Conservation (phyloP, 1,140 invertebrate species). For the Lordiphosa clarofinis region DNA sequence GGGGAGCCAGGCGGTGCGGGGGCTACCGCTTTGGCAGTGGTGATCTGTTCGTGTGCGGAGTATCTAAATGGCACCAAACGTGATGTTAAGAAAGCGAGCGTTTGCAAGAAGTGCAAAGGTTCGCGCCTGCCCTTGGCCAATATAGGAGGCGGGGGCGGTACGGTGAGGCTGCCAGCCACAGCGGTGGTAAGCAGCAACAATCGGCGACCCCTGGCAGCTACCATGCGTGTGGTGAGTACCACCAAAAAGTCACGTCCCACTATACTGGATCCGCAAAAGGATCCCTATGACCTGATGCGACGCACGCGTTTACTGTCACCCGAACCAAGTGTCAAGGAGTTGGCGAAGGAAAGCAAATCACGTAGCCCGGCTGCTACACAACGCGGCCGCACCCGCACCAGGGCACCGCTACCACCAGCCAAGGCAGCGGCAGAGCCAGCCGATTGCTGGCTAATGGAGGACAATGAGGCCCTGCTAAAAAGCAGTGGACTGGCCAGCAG, state of each 20-base stretch:
- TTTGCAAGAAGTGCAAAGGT: slow-evolving; percentile 90
- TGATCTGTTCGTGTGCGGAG: slow-evolving; percentile 88
- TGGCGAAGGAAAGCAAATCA: slow-evolving; percentile 31
- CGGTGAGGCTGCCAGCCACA: slow-evolving; percentile 80
- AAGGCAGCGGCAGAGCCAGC: slow-evolving; percentile 68
- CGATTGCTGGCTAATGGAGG: slow-evolving; percentile 80
- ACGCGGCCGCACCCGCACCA: slow-evolving; percentile 51
- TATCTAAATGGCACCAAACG: slow-evolving; percentile 87
- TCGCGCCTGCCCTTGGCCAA: slow-evolving; percentile 84
- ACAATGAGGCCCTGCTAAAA: slow-evolving; percentile 72
- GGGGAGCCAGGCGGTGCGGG: slow-evolving; percentile 18
- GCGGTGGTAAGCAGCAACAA: slow-evolving; percentile 52
- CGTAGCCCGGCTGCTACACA: slow-evolving; percentile 42
- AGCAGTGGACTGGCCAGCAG: slow-evolving; percentile 74
- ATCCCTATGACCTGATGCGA: slow-evolving; percentile 91
- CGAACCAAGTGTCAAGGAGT: slow-evolving; percentile 50
- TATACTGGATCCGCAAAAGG: slow-evolving; percentile 83
- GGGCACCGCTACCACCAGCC: slow-evolving; percentile 30
- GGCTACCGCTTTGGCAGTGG: slow-evolving; percentile 82
- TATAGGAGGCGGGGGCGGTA: slow-evolving; percentile 81
- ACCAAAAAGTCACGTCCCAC: slow-evolving; percentile 82
- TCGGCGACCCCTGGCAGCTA: slow-evolving; percentile 80
- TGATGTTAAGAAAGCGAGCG: slow-evolving; percentile 85
- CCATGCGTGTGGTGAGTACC: slow-evolving; percentile 82
- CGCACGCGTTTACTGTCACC: slow-evolving; percentile 85